These are phyloP conservation scores for Caranx melampygus DNA, from an alignment of 2,113 vertebrate species.

Conservation along the genomic window DNA sequence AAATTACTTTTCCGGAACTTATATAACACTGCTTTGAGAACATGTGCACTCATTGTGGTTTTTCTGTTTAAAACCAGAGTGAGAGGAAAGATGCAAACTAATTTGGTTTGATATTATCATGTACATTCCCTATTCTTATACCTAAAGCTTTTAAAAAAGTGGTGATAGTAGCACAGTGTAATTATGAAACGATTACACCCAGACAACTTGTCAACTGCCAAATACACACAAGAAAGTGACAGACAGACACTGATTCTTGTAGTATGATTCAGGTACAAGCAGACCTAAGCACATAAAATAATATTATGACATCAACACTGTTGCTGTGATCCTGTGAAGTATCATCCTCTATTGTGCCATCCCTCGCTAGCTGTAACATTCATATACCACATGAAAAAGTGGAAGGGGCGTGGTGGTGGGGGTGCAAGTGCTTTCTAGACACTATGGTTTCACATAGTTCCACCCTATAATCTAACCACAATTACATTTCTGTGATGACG, in stretches of 20 bases:
- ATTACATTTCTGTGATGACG: neutral
- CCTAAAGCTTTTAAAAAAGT: neutral
- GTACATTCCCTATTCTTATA: neutral
- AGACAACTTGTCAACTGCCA: neutral
- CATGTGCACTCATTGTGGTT: neutral
- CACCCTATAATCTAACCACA: neutral
- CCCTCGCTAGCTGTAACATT: neutral
- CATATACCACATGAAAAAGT: neutral
- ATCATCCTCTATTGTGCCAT: neutral
- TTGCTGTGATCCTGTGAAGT: neutral
- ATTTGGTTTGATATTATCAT: neutral
- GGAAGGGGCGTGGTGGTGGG: neutral
- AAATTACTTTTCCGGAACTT: neutral
- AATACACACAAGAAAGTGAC: neutral
- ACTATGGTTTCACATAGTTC: neutral
- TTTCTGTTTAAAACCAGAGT: neutral
- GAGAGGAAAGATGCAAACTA: neutral
- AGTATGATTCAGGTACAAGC: too few species aligned
- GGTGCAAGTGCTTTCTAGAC: neutral
- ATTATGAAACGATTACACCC: neutral
- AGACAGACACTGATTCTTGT: neutral
- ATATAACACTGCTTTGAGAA: neutral
- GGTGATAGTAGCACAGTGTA: neutral
- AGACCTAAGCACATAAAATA: neutral
- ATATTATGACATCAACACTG: neutral